Percentiles rank a stretch among this genome's conserved stretches.
Evolutionary conservation across 2,888 invertebrate genomes (phyloP).

Genomic region (Podotricha telesiphe): DNA sequence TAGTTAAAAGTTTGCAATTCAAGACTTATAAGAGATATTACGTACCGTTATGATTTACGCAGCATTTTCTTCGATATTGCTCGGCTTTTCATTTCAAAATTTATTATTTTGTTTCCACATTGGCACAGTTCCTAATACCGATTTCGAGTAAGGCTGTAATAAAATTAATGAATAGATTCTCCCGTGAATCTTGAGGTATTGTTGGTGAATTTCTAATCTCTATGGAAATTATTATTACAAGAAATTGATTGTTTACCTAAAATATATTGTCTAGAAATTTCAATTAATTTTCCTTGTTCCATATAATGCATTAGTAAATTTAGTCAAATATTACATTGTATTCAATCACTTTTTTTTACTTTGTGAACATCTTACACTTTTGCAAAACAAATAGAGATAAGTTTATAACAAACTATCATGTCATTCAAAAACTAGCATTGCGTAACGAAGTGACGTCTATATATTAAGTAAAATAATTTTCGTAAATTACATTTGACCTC

Average conservation of each 20-base stretch:
- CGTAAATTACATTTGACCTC: too few species aligned
- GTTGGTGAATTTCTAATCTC: conserved; percentile 60
- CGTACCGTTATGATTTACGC: conserved; percentile 48
- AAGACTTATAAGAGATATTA: conserved; percentile 49
- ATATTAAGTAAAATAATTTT: too few species aligned
- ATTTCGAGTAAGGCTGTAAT: conserved; percentile 54
- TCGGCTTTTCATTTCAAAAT: conserved; percentile 48
- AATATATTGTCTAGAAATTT: conserved; percentile 28
- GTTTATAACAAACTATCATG: too few species aligned
- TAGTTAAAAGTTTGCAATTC: conserved; percentile 49
- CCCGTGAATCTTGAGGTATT: conserved; percentile 60
- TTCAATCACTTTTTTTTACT: too few species aligned
- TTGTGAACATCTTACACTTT: too few species aligned
- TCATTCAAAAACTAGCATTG: too few species aligned
- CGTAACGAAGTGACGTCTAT: too few species aligned
- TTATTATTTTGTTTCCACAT: conserved; percentile 51
- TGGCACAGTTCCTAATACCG: conserved; percentile 48
- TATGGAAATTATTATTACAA: conserved; percentile 64
- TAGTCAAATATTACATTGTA: not conserved
- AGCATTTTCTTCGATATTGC: conserved; percentile 49
- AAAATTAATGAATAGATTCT: conserved; percentile 63
- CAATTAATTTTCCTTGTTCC: not conserved
- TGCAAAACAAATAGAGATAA: too few species aligned
- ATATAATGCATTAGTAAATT: too few species aligned
- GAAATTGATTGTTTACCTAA: conserved; percentile 61